phyloP scores from a whole-genome alignment of 92 coral and sea anemone genomes.

The Paramuricea clavata region DNA sequence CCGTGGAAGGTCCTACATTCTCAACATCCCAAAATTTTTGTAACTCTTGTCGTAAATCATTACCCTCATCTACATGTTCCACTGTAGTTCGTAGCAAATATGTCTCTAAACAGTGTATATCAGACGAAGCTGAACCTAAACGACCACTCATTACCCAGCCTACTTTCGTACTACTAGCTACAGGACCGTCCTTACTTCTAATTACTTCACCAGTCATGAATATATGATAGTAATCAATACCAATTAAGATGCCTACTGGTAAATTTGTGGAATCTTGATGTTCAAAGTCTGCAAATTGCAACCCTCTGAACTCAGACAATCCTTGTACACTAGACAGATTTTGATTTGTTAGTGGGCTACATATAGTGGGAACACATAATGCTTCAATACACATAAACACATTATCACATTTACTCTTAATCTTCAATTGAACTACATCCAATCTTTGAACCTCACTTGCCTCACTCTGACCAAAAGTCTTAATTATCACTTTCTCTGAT shows the following conservation, averaged over 20 bases:
- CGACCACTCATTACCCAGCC: slow-evolving; percentile 26
- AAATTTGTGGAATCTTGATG: not conserved
- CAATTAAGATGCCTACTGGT: not conserved
- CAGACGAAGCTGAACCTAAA: not conserved
- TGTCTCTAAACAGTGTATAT: slow-evolving; percentile 16
- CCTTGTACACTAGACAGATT: not conserved
- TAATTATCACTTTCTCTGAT: slow-evolving; percentile 17
- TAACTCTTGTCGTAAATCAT: slow-evolving; percentile 2
- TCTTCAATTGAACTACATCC: slow-evolving; percentile 11
- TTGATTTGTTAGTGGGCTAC: slow-evolving; percentile 2
- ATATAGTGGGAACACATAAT: slow-evolving; percentile 18
- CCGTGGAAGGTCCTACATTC: not conserved
- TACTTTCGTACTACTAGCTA: not conserved
- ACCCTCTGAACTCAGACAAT: not conserved
- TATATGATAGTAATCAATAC: slow-evolving; percentile 11
- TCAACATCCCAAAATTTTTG: slow-evolving; percentile 14
- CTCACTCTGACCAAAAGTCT: slow-evolving; percentile 23
- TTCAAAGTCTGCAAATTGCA: slow-evolving; percentile 21
- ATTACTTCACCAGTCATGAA: slow-evolving; percentile 1
- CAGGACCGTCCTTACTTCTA: slow-evolving; percentile 9
- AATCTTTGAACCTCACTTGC: not conserved
- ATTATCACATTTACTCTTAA: not conserved
- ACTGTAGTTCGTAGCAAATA: not conserved
- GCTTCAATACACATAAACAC: not conserved
- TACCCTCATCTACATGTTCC: not conserved